Base-by-base conservation (phyloP, 2,888 invertebrate genomes). In the Cryptophagus acutangulus region DNA sequence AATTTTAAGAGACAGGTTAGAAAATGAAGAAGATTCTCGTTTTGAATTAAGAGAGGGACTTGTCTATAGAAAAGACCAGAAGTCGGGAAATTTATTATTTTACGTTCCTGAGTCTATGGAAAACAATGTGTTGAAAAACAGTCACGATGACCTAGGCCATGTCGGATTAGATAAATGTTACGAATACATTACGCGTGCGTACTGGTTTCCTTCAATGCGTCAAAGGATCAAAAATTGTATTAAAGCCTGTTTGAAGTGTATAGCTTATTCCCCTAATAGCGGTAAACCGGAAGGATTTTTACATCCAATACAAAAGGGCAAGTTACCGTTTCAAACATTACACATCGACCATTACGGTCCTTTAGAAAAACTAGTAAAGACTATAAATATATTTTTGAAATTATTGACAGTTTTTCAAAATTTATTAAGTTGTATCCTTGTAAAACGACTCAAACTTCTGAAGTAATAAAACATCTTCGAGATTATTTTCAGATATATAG, bases 321-420 rank as follows among this genome's bases (percentile, higher is more conserved):
- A 33, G 12, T 14, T 14, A 10, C 37, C 37, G 4, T 37, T 37
- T 37, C 5, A 30, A 8, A 33, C 8, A n/a, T 4, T 37, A 9
- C 37, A 37, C 16, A 30, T 37, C 12, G 29, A 37, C 31, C 37
- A 37, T 37, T 37, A 37, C 17, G 37, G 37, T 16, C 29, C 37
- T 8, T 15, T 37, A 33, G 30, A 30, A 37, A 37, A 37, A 15
- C 37, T n/a, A 16, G 8, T 18, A 5, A 8, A 8, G 31, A 16
- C 6, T 10, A 37, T 12, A 37, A 30, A 31, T 37, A 9, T 15
- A 24, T 37, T 28, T 37, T 37, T 24, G 29, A 37, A 37, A 16
- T 37, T 9, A 37, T 37, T n/a, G 37, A 37, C 17, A 30, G 9
- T n/a, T 37, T 37, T 15, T 13, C 13, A 4, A 37, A 37, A 33